A percentile compares a stretch with the other conserved stretches of the same genome.
phyloP scores from a whole-genome alignment of 1,140 invertebrate genomes.

The Wasmannia auropunctata region DNA sequence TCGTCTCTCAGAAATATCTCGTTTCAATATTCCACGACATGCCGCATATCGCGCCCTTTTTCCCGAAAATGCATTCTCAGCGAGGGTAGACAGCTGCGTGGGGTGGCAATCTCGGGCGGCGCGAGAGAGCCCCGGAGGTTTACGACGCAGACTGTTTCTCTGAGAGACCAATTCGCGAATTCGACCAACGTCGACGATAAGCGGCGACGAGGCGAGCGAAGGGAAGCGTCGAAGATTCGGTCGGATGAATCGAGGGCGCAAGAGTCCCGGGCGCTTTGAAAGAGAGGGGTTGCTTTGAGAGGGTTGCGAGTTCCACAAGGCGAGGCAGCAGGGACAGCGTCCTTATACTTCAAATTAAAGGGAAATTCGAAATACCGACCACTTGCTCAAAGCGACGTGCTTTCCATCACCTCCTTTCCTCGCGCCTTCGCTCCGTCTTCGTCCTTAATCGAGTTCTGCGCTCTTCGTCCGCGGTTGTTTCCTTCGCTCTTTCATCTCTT shows the following conservation, averaged over 20 bases:
- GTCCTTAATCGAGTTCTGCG: constrained; percentile 56
- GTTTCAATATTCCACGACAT: constrained; percentile 28
- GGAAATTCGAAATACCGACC: constrained; percentile 79
- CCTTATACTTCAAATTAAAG: constrained; percentile 82
- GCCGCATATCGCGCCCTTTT: constrained; percentile 24
- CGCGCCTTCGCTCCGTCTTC: constrained; percentile 25
- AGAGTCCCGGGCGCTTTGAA: constrained; percentile 57
- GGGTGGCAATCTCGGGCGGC: constrained; percentile 55
- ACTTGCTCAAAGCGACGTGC: constrained; percentile 72
- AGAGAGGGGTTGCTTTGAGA: constrained; percentile 66
- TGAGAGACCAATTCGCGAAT: constrained; percentile 66
- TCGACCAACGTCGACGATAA: constrained; percentile 42
- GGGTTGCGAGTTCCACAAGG: constrained; percentile 65
- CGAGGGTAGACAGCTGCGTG: constrained; percentile 27
- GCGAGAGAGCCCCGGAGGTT: constrained; percentile 19
- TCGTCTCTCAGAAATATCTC: constrained; percentile 28
- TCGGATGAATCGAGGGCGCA: constrained; percentile 55
- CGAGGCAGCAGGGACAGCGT: constrained; percentile 59
- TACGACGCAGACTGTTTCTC: constrained; percentile 52
- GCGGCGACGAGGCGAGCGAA: not conserved
- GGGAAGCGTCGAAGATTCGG: constrained; percentile 31
- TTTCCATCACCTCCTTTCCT: constrained; percentile 51
- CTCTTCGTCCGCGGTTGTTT: constrained; percentile 51
- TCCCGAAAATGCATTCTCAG: constrained; percentile 45
- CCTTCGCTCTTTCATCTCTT: constrained; percentile 49